phyloP scores from a whole-genome alignment of 2,113 vertebrate genomes.

The Macquaria australasica region DNA sequence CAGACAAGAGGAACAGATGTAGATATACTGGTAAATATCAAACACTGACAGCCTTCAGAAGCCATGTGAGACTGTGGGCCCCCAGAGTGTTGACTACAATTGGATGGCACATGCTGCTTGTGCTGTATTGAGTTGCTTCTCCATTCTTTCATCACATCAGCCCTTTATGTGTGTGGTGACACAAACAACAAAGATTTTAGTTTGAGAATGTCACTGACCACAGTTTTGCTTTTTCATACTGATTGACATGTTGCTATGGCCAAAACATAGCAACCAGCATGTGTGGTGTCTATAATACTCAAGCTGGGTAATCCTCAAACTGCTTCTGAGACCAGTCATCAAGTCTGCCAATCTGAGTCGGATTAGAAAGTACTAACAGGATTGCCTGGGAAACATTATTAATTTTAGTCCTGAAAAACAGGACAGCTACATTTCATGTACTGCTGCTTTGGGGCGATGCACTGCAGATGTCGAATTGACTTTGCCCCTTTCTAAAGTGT shows the following conservation, averaged over 20 bases:
- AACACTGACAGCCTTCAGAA: conserved; percentile 65
- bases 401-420: conserved; percentile 76
- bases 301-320: conserved; percentile 73
- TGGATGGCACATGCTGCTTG: conserved; percentile 41
- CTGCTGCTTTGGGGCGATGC: conserved; percentile 44
- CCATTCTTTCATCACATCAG: conserved; percentile 48
- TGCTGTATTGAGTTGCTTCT: conserved; percentile 21
- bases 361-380: conserved; percentile 79
- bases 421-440: conserved; percentile 66
- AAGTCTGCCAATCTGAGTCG: conserved; percentile 73
- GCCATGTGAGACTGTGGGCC: conserved; percentile 51
- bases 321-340: conserved; percentile 67
- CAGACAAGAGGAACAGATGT: conserved; percentile 70
- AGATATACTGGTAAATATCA: conserved; percentile 71
- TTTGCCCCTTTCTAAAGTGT: conserved; percentile 24
- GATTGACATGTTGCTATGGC: conserved; percentile 30
- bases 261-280: conserved; percentile 40
- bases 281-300: conserved; percentile 51
- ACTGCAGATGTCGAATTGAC: conserved; percentile 45
- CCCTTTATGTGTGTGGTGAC: conserved; percentile 22
- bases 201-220: conserved; percentile 44
- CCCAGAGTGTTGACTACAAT: conserved; percentile 55
- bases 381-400: conserved; percentile 78
- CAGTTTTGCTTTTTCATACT: conserved; percentile 24
- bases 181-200: conserved; percentile 29